Conservation (phyloP, 2,888 invertebrate species). For the Drosophila limbata region DNA sequence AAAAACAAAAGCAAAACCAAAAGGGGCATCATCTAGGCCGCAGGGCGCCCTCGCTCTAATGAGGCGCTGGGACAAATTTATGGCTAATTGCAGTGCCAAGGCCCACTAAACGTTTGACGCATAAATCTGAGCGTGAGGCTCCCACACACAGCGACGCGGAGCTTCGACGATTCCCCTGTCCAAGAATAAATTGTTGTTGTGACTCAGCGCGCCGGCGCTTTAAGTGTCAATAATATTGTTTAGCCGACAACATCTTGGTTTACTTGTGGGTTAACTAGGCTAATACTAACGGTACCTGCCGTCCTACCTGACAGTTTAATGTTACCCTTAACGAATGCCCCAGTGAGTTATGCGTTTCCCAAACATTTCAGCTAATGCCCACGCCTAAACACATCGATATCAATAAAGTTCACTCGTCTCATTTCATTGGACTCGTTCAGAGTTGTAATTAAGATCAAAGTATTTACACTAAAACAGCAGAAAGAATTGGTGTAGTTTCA, state of each 20-base stretch:
- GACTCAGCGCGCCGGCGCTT: constrained; percentile 60
- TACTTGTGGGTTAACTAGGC: constrained; percentile 40
- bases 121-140: constrained; percentile 55
- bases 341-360: constrained; percentile 55
- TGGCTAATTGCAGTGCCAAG: constrained; percentile 74
- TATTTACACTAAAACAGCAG: not conserved
- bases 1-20: constrained; percentile 11
- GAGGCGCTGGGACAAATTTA: constrained; percentile 72
- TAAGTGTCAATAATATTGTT: constrained; percentile 47
- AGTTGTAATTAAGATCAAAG: constrained; percentile 53
- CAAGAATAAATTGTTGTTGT: constrained; percentile 13
- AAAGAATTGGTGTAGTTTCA: not conserved
- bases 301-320: constrained; percentile 29
- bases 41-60: constrained; percentile 47
- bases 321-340: constrained; percentile 18
- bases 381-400: constrained; percentile 22
- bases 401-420: constrained; percentile 8
- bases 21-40: constrained; percentile 5
- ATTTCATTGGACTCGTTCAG: constrained; percentile 47
- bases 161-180: not conserved
- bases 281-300: constrained; percentile 59
- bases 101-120: constrained; percentile 62
- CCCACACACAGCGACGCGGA: constrained; percentile 49
- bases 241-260: constrained; percentile 53
- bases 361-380: constrained; percentile 49